phyloP scores from a whole-genome alignment of 2,888 invertebrate genomes.

The Oegoconia quadripuncta region DNA sequence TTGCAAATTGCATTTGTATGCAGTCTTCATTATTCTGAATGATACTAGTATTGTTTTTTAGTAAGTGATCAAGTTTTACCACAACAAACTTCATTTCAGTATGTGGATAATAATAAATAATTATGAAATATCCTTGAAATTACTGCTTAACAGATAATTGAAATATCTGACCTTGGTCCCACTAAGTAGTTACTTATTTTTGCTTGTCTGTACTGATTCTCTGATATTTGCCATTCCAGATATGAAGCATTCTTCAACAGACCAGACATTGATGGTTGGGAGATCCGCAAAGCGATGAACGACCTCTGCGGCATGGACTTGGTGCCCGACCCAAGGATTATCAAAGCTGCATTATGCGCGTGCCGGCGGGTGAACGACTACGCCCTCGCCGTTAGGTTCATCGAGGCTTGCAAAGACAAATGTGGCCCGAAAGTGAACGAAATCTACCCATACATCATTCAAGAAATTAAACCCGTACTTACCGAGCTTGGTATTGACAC shows the following conservation, averaged over 20 bases:
- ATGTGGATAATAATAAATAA: no score
- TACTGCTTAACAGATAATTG: no score
- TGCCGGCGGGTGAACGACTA: constrained; percentile 97
- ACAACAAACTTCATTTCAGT: no score
- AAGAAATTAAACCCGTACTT: constrained; percentile 95
- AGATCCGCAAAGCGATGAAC: constrained; percentile 94
- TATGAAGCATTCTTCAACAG: constrained; percentile 92
- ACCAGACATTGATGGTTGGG: constrained; percentile 95
- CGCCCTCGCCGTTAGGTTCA: constrained; percentile 93
- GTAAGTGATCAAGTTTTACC: no score
- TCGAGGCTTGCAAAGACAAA: constrained; percentile 95
- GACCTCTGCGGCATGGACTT: constrained; percentile 93
- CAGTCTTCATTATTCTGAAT: no score
- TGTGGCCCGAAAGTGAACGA: constrained; percentile 86
- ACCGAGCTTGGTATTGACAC: constrained; percentile 96
- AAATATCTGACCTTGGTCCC: no score
- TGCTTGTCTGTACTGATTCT: no score
- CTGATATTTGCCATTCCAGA: no score
- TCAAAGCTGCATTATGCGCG: constrained; percentile 91
- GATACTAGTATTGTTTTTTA: no score
- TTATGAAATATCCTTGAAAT: no score
- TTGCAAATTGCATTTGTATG: no score
- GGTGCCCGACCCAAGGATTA: constrained; percentile 94
- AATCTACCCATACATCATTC: constrained; percentile 92
- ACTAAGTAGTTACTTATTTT: neutral